Evolutionary conservation across 2,113 vertebrate genomes (phyloP).

Genomic region (Xenotilapia flavipinnis): DNA sequence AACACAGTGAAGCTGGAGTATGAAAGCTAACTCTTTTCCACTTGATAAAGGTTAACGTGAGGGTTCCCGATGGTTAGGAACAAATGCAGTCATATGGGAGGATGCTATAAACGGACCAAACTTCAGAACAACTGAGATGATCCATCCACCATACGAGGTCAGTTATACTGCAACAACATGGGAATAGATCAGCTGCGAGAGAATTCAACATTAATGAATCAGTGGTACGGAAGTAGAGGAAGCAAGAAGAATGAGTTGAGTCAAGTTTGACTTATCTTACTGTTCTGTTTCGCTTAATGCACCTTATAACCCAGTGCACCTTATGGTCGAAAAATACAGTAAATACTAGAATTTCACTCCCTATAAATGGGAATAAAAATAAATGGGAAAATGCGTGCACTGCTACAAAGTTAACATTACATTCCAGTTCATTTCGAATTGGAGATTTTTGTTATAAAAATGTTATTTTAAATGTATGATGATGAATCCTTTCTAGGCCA

Average conservation of each 20-base stretch:
- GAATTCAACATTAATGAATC: background rate
- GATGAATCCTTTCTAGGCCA: background rate
- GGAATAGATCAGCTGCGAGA: background rate
- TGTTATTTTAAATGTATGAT: background rate
- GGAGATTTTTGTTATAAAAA: background rate
- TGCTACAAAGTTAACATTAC: background rate
- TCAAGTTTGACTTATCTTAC: background rate
- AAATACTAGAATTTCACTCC: background rate
- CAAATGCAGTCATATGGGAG: background rate
- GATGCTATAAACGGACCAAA: background rate
- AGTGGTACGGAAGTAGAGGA: rapidly evolving
- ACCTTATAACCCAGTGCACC: background rate
- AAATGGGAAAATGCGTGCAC: background rate
- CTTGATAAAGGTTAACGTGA: rapidly evolving
- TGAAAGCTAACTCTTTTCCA: background rate
- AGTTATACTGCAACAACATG: background rate
- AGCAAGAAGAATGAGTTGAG: background rate
- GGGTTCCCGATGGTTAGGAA: background rate
- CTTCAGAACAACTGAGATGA: background rate
- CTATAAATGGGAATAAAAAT: background rate
- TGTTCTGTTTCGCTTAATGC: background rate
- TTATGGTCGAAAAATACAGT: background rate
- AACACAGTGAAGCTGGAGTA: rapidly evolving
- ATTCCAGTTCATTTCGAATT: background rate
- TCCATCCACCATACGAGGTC: rapidly evolving